These are phyloP conservation scores for Bombus waltoni DNA, from an alignment of 1,140 invertebrate species.

Conservation along the genomic window DNA sequence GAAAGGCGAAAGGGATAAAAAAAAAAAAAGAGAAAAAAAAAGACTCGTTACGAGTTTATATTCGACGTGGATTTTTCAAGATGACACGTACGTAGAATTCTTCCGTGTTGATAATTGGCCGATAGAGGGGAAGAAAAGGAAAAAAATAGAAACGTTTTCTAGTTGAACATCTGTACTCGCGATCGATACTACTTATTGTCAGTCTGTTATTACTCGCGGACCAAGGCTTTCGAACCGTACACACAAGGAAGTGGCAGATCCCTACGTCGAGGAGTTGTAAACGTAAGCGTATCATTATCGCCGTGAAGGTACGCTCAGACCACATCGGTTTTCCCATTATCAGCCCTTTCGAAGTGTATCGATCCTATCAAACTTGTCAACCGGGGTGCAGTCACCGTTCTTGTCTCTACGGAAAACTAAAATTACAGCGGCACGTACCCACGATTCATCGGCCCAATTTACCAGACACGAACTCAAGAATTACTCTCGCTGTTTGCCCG, in stretches of 20 bases:
- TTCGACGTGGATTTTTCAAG: neutral
- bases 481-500: too few species aligned
- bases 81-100: neutral
- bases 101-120: slow-evolving; percentile 7
- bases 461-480: too few species aligned
- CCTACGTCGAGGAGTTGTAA: slow-evolving; percentile 29
- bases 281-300: slow-evolving; percentile 70
- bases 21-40: too few species aligned
- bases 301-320: slow-evolving; percentile 62
- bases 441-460: too few species aligned
- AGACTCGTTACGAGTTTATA: neutral
- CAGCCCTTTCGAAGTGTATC: slow-evolving; percentile 53
- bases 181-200: neutral
- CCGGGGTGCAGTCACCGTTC: neutral
- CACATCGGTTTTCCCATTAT: slow-evolving; percentile 67
- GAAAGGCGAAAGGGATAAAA: neutral
- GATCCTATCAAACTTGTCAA: slow-evolving; percentile 15
- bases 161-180: slow-evolving; percentile 6
- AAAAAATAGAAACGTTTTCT: neutral
- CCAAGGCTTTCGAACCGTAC: slow-evolving; percentile 51
- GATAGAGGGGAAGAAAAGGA: neutral
- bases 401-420: neutral
- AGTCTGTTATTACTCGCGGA: slow-evolving; percentile 61
- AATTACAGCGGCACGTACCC: slow-evolving; percentile 23
- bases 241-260: slow-evolving; percentile 51